Conservation (phyloP, 1,140 invertebrate genomes). For the Ditylenchus dipsaci region DNA sequence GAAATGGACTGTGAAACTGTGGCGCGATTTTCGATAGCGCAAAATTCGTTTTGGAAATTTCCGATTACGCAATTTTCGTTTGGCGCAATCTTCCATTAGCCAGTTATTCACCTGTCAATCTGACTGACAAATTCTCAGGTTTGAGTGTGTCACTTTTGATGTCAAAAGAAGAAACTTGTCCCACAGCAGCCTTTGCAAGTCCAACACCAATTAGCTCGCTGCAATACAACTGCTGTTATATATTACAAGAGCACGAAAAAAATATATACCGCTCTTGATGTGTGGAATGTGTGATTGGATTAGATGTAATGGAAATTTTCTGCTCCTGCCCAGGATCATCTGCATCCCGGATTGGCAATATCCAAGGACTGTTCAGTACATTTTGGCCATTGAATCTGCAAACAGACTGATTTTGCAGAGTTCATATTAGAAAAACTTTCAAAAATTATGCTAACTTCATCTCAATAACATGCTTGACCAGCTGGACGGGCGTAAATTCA, state of each 20-base stretch:
- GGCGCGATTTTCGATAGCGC: too few relatives aligned
- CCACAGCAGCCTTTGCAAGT: slow-evolving; percentile 78
- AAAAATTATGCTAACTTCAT: slow-evolving; percentile 69
- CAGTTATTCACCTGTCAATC: neutral
- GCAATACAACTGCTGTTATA: slow-evolving; percentile 28
- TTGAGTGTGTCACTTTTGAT: slow-evolving; percentile 59
- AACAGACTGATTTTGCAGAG: neutral
- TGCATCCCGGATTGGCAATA: slow-evolving; percentile 28
- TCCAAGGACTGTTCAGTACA: slow-evolving; percentile 73
- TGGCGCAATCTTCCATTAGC: neutral
- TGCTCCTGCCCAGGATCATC: too few relatives aligned
- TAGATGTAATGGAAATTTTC: too few relatives aligned
- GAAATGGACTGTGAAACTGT: too few relatives aligned
- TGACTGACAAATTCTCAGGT: slow-evolving; percentile 17
- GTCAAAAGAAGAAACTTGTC: slow-evolving; percentile 78
- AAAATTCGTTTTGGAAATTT: too few relatives aligned
- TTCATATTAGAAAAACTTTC: too few relatives aligned
- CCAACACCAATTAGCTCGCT: slow-evolving; percentile 73
- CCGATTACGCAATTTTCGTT: neutral
- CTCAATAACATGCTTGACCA: slow-evolving; percentile 77
- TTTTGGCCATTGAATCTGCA: slow-evolving; percentile 75
- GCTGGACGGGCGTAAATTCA: slow-evolving; percentile 81
- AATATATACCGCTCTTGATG: neutral
- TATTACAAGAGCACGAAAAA: neutral
- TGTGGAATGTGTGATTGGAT: too few relatives aligned